Base-by-base conservation (phyloP, 2,888 invertebrate genomes). In the Drosophila setosimentum region DNA sequence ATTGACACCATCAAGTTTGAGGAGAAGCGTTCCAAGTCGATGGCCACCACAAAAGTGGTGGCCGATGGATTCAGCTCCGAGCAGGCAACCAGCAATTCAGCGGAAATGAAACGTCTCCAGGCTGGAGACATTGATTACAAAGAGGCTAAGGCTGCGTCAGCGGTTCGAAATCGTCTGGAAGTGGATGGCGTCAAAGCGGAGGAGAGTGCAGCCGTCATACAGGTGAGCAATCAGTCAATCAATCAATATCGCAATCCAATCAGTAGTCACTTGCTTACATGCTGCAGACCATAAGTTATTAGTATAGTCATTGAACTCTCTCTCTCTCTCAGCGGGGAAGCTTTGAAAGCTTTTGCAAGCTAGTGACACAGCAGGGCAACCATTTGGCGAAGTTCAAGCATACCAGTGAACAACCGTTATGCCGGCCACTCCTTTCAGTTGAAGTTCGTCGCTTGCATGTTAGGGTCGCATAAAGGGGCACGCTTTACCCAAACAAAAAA, bases 171-270 rank as follows among this genome's bases (percentile, higher is more conserved):
- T 77, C 94, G 97, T 80, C 93, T 97, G 75, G 97, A 97, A 93
- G 94, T 97, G 73, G 97, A 97, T 91, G 97, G 97, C 51, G 95
- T 97, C 73, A 96, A 96, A 30, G 96, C 97, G 2, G 97, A 98
- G 93, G 97, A 97, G 93, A 96, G 96, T 91, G 96, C 96, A 78
- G 96, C 97, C 69, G 95, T 96, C 80, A 95, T 96, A 82, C 96
- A 97, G 95, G 97, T 97, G 93, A 93, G 94, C 29, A 21, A 35
- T 30, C 16, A 13, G 1, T 16, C 27, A 30, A 29, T 49, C 33
- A 35, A 35, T 49, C 29, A 35, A 35, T 42, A 45, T 45, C 24
- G 45, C 21, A 21, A 13, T n/a, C 50, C 27, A 27, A 35, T 45
- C 33, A n/a, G 5, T 11, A 54, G 27, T 18, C 27, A 30, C 33